A percentile compares a stretch with the other conserved stretches of the same genome.
phyloP scores from a whole-genome alignment of 2,797 vertebrate species.

The Pseudomugil gertrudae region DNA sequence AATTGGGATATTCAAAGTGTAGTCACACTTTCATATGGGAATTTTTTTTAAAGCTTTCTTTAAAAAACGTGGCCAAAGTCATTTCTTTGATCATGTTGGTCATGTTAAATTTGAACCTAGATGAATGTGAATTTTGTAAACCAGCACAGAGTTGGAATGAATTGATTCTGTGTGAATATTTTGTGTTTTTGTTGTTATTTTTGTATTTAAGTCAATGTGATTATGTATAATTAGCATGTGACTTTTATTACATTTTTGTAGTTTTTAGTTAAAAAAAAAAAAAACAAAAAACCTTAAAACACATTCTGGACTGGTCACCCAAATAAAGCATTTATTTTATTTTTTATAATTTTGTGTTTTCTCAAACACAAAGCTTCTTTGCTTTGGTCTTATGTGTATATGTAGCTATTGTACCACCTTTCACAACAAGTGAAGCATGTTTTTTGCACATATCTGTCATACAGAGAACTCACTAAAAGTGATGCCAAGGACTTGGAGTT shows the following conservation, averaged over 20 bases:
- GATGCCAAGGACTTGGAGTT: constrained; percentile 42
- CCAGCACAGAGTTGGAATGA: not conserved
- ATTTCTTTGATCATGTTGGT: too few species aligned
- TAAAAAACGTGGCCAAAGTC: too few species aligned
- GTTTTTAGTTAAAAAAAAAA: too few species aligned
- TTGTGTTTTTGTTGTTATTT: not conserved
- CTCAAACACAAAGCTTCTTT: not conserved
- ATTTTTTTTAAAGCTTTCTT: too few species aligned
- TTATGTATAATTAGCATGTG: not conserved
- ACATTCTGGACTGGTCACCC: too few species aligned
- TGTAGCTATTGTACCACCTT: not conserved
- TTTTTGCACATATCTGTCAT: constrained; percentile 41
- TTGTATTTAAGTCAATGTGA: not conserved
- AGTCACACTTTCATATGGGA: too few species aligned
- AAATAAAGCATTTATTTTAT: not conserved
- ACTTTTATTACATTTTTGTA: not conserved
- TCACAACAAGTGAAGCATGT: constrained; percentile 15
- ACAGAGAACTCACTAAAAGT: constrained; percentile 43
- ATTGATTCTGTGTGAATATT: not conserved
- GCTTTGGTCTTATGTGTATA: not conserved
- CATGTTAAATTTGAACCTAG: too few species aligned
- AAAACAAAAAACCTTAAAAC: too few species aligned
- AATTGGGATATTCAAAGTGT: too few species aligned
- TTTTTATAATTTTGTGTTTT: not conserved
- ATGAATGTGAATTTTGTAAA: too few species aligned